Evolutionary conservation across 2,797 vertebrate species (phyloP).

Genomic region (Dipus sagitta): DNA sequence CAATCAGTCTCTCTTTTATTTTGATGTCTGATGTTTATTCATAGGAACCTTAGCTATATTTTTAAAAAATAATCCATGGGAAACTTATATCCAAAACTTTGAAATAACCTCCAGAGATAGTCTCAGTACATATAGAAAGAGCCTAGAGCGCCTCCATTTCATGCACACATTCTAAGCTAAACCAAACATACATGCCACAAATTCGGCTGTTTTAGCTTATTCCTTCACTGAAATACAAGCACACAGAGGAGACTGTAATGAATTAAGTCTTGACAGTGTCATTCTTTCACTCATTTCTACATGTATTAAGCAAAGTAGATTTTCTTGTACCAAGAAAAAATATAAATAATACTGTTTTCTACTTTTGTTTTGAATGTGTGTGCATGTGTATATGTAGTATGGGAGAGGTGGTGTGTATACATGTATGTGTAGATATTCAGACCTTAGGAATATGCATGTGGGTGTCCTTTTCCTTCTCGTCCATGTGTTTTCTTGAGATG

Average conservation of each 20-base stretch:
- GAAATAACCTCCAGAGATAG: neutral
- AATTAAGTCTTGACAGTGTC: neutral
- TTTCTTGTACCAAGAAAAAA: neutral
- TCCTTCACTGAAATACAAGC: neutral
- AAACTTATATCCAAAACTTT: neutral
- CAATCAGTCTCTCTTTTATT: no score
- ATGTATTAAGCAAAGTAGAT: neutral
- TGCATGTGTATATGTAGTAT: no score
- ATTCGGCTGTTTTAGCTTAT: neutral
- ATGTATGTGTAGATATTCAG: no score
- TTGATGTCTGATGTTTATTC: neutral
- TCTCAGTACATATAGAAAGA: neutral
- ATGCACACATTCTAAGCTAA: neutral
- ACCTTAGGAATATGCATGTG: no score
- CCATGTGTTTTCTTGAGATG: no score
- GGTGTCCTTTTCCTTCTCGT: no score
- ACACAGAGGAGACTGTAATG: neutral
- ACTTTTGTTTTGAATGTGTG: neutral
- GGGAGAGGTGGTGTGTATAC: no score
- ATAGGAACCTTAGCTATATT: neutral
- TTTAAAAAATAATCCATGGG: neutral
- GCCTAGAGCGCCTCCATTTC: neutral
- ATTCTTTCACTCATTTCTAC: neutral
- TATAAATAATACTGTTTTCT: constrained; percentile 6
- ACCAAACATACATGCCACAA: neutral